Evolutionary conservation across 2,797 vertebrate species (phyloP).

Genomic region (Macropodus opercularis): DNA sequence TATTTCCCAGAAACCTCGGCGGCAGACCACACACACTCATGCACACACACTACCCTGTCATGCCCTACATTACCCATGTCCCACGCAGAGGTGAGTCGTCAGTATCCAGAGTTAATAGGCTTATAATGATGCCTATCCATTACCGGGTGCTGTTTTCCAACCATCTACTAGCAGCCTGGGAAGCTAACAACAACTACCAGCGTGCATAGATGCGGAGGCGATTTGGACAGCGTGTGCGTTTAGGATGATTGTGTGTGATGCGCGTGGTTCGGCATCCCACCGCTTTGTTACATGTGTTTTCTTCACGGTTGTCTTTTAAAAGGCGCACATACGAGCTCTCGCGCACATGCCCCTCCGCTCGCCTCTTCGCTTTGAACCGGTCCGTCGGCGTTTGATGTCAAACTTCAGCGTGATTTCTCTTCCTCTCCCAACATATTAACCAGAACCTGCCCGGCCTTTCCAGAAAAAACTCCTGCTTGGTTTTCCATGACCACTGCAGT

Average conservation of each 20-base stretch:
- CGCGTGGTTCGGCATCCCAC: constrained; percentile 39
- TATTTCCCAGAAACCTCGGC: constrained; percentile 41
- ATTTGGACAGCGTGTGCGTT: constrained; percentile 17
- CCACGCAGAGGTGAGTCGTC: constrained; percentile 70
- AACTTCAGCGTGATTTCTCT: constrained; percentile 67
- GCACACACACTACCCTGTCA: constrained; percentile 27
- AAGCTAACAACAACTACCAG: constrained; percentile 57
- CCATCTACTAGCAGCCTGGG: constrained; percentile 75
- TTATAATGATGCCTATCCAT: constrained; percentile 85
- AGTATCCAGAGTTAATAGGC: constrained; percentile 73
- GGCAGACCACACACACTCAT: constrained; percentile 66
- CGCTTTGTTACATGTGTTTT: constrained; percentile 67
- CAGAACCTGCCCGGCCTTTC: constrained; percentile 70
- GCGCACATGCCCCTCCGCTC: constrained; percentile 44
- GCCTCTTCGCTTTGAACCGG: constrained; percentile 71
- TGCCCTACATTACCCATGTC: constrained; percentile 52
- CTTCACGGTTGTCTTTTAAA: constrained; percentile 32
- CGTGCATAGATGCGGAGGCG: constrained; percentile 33
- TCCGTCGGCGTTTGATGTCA: constrained; percentile 71
- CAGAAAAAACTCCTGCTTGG: constrained; percentile 55
- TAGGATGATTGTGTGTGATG: background rate
- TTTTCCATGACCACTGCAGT: constrained; percentile 62
- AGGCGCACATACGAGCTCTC: constrained; percentile 16
- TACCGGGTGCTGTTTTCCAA: constrained; percentile 81
- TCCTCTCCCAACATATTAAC: constrained; percentile 76